Conservation (phyloP, 1,140 invertebrate species). For the Lasioglossum baleicum region DNA sequence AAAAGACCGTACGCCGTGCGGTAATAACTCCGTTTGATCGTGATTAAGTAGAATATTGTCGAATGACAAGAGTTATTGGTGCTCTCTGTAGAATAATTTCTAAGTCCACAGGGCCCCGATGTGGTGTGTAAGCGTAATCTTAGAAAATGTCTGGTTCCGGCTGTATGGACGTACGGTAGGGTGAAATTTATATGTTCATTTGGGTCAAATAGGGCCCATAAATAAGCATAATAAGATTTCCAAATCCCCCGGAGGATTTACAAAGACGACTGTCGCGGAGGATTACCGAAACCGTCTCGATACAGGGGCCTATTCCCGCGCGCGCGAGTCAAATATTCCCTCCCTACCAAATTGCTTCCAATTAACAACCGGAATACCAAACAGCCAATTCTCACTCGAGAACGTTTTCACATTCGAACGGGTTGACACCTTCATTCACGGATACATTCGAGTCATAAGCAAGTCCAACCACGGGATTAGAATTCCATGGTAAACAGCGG, state of each 20-base stretch:
- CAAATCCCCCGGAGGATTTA: neutral
- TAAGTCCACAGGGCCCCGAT: too few species aligned
- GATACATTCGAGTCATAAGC: neutral
- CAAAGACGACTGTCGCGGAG: neutral
- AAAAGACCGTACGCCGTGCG: too few species aligned
- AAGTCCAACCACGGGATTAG: neutral
- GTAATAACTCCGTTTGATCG: too few species aligned
- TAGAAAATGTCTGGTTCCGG: neutral
- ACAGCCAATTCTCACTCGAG: neutral
- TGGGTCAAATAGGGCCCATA: neutral
- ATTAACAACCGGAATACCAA: neutral
- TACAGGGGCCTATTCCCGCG: neutral
- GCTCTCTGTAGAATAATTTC: too few species aligned
- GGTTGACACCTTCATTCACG: neutral
- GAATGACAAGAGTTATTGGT: too few species aligned
- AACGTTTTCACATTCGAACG: neutral
- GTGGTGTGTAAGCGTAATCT: neutral
- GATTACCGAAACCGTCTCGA: neutral
- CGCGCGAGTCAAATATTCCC: neutral
- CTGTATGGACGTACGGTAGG: too few species aligned
- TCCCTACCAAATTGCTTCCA: neutral
- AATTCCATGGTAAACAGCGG: neutral
- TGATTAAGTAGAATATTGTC: too few species aligned
- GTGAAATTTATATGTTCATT: constrained; percentile 18
- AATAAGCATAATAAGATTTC: neutral